These are phyloP conservation scores for Allophyes oxyacanthae DNA, from an alignment of 2,888 invertebrate species.

Conservation along the genomic window DNA sequence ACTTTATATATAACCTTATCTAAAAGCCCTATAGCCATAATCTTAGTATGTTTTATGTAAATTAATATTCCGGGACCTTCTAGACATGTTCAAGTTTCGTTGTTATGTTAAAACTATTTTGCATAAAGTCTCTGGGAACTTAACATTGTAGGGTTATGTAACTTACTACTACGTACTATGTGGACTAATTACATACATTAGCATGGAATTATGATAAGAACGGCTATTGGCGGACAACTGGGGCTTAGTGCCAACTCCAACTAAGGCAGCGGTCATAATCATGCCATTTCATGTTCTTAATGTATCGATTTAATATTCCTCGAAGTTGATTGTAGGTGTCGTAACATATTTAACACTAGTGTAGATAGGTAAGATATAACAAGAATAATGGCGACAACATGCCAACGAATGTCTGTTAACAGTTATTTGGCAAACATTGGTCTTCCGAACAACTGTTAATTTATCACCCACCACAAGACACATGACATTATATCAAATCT, in stretches of 20 bases:
- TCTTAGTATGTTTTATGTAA: slow-evolving; percentile 16
- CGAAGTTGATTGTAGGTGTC: not conserved
- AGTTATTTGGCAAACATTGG: not conserved
- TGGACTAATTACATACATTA: slow-evolving; percentile 52
- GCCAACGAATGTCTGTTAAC: not conserved
- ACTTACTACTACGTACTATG: slow-evolving; percentile 16
- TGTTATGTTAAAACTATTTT: slow-evolving; percentile 35
- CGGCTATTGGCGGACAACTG: slow-evolving; percentile 8
- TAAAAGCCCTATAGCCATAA: not conserved
- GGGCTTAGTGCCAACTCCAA: slow-evolving; percentile 20
- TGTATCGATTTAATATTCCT: not conserved
- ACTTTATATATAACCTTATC: not conserved
- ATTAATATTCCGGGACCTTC: slow-evolving; percentile 15
- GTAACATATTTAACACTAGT: not conserved
- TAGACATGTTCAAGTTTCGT: slow-evolving; percentile 13
- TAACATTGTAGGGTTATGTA: slow-evolving; percentile 29
- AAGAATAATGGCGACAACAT: too few species aligned
- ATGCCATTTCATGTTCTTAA: not conserved
- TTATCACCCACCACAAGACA: not conserved
- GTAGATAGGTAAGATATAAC: not conserved
- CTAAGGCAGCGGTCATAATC: slow-evolving; percentile 10
- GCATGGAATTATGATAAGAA: slow-evolving; percentile 50
- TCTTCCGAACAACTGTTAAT: too few species aligned
- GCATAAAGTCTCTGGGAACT: slow-evolving; percentile 36
- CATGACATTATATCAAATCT: not conserved